Conservation (phyloP, 2,888 invertebrate genomes). For the Rhabditophanes sp. region DNA sequence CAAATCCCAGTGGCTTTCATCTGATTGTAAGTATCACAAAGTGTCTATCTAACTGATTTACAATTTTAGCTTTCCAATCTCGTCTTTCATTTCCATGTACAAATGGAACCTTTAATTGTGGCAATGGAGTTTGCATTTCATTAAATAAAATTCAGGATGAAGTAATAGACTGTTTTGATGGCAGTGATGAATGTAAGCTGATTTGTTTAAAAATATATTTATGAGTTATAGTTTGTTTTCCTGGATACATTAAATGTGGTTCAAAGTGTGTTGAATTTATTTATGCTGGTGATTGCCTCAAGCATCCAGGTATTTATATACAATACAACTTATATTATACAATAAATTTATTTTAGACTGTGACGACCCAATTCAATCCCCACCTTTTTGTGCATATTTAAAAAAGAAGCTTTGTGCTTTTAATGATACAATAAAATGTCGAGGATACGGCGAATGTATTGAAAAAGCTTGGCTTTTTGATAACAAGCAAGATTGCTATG, state of each 20-base stretch:
- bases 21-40: no score
- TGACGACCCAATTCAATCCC: no score
- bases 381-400: constrained; percentile 13
- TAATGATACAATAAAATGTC: constrained; percentile 27
- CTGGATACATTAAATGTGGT: constrained; percentile 38
- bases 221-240: constrained; percentile 27
- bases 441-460: constrained; percentile 41
- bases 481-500: constrained; percentile 34
- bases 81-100: constrained; percentile 34
- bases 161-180: constrained; percentile 32
- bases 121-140: constrained; percentile 29
- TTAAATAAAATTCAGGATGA: constrained; percentile 33
- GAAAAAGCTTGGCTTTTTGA: constrained; percentile 33
- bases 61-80: constrained; percentile 23
- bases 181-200: constrained; percentile 37
- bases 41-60: not conserved
- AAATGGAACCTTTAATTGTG: constrained; percentile 33
- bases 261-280: constrained; percentile 30
- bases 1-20: no score
- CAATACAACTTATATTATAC: constrained; percentile 5
- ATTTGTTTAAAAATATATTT: constrained; percentile 1
- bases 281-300: constrained; percentile 28
- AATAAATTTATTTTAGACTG: not conserved
- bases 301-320: constrained; percentile 17
- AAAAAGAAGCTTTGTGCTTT: constrained; percentile 32